phyloP scores from a whole-genome alignment of 2,797 vertebrate genomes.

The Cyprinella venusta region DNA sequence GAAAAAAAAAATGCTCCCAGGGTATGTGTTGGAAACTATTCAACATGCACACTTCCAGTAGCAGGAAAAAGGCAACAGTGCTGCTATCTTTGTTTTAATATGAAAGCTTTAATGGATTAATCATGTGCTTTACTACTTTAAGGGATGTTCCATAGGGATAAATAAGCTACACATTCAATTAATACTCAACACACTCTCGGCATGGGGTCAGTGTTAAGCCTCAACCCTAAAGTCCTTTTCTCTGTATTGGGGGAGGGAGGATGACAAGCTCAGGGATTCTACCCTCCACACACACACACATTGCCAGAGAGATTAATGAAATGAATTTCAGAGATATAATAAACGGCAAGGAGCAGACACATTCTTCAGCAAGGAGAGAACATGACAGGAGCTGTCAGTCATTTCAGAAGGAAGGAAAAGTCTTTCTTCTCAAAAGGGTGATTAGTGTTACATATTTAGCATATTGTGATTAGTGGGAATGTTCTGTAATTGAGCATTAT shows the following conservation, averaged over 20 bases:
- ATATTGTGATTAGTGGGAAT: slow-evolving; percentile 65
- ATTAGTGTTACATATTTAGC: slow-evolving; percentile 73
- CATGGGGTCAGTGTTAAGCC: slow-evolving; percentile 73
- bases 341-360: slow-evolving; percentile 44
- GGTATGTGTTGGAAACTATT: slow-evolving; percentile 48
- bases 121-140: slow-evolving; percentile 47
- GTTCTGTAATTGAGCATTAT: slow-evolving; percentile 71
- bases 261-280: slow-evolving; percentile 49
- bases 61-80: slow-evolving; percentile 17
- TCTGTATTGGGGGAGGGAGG: slow-evolving; percentile 58
- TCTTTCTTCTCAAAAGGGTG: slow-evolving; percentile 63
- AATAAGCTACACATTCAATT: slow-evolving; percentile 75
- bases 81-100: slow-evolving; percentile 37
- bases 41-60: slow-evolving; percentile 39
- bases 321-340: slow-evolving; percentile 63
- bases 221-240: slow-evolving; percentile 63
- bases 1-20: slow-evolving; percentile 46
- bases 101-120: slow-evolving; percentile 51
- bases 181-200: slow-evolving; percentile 72
- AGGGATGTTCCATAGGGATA: slow-evolving; percentile 71
- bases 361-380: slow-evolving; percentile 52
- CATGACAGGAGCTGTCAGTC: slow-evolving; percentile 41
- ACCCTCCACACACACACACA: slow-evolving; percentile 59
- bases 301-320: slow-evolving; percentile 63
- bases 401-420: slow-evolving; percentile 37